Evolutionary conservation across 2,797 vertebrate species (phyloP), one percentile per base, ranked within the genome.

Genomic region (Pseudochirops cupreus): DNA sequence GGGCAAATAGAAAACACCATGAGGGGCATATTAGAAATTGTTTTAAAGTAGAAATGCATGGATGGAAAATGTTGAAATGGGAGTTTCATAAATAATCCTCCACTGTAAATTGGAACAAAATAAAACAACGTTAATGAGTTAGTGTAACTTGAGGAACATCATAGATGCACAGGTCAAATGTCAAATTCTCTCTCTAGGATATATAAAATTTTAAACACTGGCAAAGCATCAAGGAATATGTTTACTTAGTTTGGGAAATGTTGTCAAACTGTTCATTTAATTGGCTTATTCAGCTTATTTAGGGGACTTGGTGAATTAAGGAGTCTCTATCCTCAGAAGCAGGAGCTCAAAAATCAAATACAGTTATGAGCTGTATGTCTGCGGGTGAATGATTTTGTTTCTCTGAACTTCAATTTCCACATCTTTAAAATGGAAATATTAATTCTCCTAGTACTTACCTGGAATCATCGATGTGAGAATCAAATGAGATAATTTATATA

Each of bases 21-120:
- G 16, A 57, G 91, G 92, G 56, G 21, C 1, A 13, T 31, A 54
- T 56, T 54, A 93, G 67, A 56, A 92, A 91, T 74, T 90, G 92
- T 54, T 93, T 94, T 92, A 62, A 92, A 95, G n/a, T 87, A 54
- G 56, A 95, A 92, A 96, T 62, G 62, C 90, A 29, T 7, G 67
- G 56, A 39, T 62, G 28, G 74, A 93, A 95, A 95, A 91, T 87
- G 50, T 58, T 4, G 56, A 50, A 90, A 94, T 62, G 92, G 62
- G 58, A 94, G 18, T 95, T 90, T 96, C 7, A 92, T 94, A 62
- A 94, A 74, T 82, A 93, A 53, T 94, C 89, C 82, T 29, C 58
- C 16, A 94, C 12, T 89, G 89, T 24, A 91, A 92, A n/a, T 39
- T 21, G 1, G 33, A 39, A 14, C 7, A 90, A 87, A 95, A 92